These are phyloP conservation scores for Phocides pigmalion DNA, from an alignment of 1,140 invertebrate species.

Conservation along the genomic window DNA sequence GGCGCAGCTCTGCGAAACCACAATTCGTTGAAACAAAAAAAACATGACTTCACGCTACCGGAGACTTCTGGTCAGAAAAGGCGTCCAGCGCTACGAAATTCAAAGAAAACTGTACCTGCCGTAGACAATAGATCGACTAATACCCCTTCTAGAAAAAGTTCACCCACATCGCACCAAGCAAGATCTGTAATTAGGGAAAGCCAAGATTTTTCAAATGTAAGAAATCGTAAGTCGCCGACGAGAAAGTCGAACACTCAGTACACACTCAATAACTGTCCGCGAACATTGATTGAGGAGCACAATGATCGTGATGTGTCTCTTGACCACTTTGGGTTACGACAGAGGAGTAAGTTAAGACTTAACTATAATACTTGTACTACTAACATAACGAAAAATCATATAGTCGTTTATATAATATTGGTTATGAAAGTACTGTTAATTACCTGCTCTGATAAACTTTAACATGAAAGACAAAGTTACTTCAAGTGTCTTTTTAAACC, in stretches of 20 bases:
- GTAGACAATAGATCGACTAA: conserved; percentile 44
- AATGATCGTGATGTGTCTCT: conserved; percentile 30
- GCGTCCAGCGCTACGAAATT: conserved; percentile 36
- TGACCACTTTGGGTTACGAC: conserved; percentile 54
- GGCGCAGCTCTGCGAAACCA: conserved; percentile 86
- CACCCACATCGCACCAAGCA: conserved; percentile 39
- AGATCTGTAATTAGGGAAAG: conserved; percentile 40
- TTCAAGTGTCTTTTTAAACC: too few relatives aligned
- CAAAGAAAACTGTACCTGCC: conserved; percentile 45
- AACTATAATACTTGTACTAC: too few relatives aligned
- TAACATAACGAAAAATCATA: too few relatives aligned
- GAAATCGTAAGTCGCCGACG: conserved; percentile 38
- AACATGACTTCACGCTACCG: conserved; percentile 46
- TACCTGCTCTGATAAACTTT: too few relatives aligned
- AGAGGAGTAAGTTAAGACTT: conserved; percentile 55
- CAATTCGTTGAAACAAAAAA: conserved; percentile 52
- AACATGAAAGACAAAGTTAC: too few relatives aligned
- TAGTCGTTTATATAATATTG: too few relatives aligned
- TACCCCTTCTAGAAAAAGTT: conserved; percentile 40
- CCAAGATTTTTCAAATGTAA: conserved; percentile 30
- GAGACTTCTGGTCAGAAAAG: conserved; percentile 48
- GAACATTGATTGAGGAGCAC: conserved; percentile 54
- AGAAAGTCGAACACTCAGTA: conserved; percentile 49
- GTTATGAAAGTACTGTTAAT: too few relatives aligned
- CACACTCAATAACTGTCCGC: conserved; percentile 55